A percentile compares a stretch with the other conserved stretches of the same genome.
These are phyloP conservation scores for Chaenogobius annularis DNA, from an alignment of 2,113 vertebrate species.

Conservation along the genomic window DNA sequence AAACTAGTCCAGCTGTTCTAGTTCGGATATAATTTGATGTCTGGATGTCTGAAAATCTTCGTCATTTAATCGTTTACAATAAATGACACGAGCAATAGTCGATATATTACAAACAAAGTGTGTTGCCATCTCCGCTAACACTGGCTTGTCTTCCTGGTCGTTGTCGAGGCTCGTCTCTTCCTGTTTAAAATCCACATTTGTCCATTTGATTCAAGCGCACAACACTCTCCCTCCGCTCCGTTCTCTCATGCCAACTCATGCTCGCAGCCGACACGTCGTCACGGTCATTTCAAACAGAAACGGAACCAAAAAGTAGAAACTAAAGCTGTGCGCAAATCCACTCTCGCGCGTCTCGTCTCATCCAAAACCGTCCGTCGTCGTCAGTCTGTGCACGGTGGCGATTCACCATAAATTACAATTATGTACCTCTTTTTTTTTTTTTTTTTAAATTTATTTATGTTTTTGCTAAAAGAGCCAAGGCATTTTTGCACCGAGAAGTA, in stretches of 20 bases:
- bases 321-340: conserved; percentile 39
- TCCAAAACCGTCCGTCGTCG: conserved; percentile 11
- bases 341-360: conserved; percentile 34
- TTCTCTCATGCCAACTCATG: conserved; percentile 65
- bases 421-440: conserved; percentile 31
- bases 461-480: conserved; percentile 79
- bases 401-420: conserved; percentile 49
- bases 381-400: conserved; percentile 59
- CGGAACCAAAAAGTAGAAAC: conserved; percentile 31
- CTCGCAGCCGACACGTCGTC: conserved; percentile 51
- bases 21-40: no score
- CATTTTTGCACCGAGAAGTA: conserved; percentile 75
- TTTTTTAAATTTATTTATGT: conserved; percentile 17
- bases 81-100: no score
- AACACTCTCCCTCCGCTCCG: no score
- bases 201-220: no score
- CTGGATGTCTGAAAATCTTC: no score
- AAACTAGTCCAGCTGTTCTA: no score
- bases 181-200: no score
- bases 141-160: no score
- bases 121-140: no score
- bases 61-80: no score
- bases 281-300: conserved; percentile 57
- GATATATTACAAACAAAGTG: no score
- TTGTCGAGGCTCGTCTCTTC: no score